Percentiles rank a stretch among this genome's conserved stretches.
phyloP scores from a whole-genome alignment of 1,140 invertebrate genomes.

The Cydia splendana region DNA sequence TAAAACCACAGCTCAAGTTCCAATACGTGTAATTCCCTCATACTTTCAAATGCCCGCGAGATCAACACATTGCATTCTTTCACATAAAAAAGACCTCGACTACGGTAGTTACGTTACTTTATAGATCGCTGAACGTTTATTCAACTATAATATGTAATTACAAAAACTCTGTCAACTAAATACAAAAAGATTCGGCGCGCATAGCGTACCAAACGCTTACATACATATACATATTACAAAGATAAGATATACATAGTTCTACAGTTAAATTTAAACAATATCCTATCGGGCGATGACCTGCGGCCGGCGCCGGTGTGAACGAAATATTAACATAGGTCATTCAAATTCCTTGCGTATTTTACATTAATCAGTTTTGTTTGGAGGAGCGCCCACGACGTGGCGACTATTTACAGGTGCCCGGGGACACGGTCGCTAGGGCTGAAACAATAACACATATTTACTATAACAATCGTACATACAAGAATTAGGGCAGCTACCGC shows the following conservation, averaged over 20 bases:
- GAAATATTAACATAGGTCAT: constrained; percentile 56
- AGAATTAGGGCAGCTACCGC: neutral
- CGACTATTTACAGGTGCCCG: constrained; percentile 24
- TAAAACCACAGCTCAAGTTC: constrained; percentile 53
- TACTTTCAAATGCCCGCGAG: constrained; percentile 70
- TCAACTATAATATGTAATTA: constrained; percentile 73
- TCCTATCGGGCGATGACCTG: constrained; percentile 50
- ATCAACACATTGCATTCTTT: constrained; percentile 70
- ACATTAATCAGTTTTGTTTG: constrained; percentile 52
- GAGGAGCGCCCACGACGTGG: constrained; percentile 33
- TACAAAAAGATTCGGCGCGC: constrained; percentile 71
- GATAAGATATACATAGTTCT: constrained; percentile 69
- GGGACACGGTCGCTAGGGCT: constrained; percentile 4
- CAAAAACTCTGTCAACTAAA: constrained; percentile 78
- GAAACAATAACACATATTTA: neutral
- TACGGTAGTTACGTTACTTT: constrained; percentile 45
- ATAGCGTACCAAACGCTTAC: constrained; percentile 74
- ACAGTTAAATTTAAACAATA: constrained; percentile 68
- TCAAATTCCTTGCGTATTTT: constrained; percentile 62
- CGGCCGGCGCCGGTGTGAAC: constrained; percentile 45
- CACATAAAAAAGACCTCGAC: constrained; percentile 74
- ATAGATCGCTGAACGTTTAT: constrained; percentile 50
- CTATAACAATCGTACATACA: neutral
- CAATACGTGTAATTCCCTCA: constrained; percentile 76
- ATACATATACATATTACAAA: constrained; percentile 74